Evolutionary conservation across 2,113 vertebrate species (phyloP).

Genomic region (Vimba vimba): DNA sequence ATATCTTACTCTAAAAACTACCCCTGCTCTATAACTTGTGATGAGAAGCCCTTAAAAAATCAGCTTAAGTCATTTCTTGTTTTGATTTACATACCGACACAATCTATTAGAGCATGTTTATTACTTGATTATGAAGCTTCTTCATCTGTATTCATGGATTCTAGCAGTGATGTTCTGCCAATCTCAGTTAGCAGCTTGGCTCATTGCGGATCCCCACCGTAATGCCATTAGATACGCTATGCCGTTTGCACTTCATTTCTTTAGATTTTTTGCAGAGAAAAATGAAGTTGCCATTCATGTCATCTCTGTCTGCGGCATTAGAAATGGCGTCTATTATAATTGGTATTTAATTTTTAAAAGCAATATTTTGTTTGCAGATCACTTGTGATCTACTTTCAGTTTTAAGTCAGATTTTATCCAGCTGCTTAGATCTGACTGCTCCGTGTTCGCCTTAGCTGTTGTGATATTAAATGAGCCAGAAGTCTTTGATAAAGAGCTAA

Average conservation of each 20-base stretch:
- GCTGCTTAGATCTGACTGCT: not conserved
- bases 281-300: conserved; percentile 38
- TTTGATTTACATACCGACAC: conserved; percentile 8
- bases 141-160: conserved; percentile 35
- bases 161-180: conserved; percentile 26
- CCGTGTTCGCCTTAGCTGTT: not conserved
- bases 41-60: conserved; percentile 6
- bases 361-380: not conserved
- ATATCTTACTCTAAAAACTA: not conserved
- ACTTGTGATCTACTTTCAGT: not conserved
- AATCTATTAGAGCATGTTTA: conserved; percentile 20
- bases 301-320: not conserved
- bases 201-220: conserved; percentile 27
- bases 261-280: conserved; percentile 18
- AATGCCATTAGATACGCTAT: conserved; percentile 39
- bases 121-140: conserved; percentile 28
- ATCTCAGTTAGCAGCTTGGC: conserved; percentile 20
- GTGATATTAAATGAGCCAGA: conserved; percentile 16
- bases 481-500: not conserved
- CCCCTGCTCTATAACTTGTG: not conserved
- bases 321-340: not conserved
- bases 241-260: conserved; percentile 18
- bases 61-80: not conserved
- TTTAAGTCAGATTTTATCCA: not conserved
- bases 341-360: not conserved